These are phyloP conservation scores for Chascanopsetta lugubris DNA, from an alignment of 2,113 vertebrate genomes.

Conservation along the genomic window DNA sequence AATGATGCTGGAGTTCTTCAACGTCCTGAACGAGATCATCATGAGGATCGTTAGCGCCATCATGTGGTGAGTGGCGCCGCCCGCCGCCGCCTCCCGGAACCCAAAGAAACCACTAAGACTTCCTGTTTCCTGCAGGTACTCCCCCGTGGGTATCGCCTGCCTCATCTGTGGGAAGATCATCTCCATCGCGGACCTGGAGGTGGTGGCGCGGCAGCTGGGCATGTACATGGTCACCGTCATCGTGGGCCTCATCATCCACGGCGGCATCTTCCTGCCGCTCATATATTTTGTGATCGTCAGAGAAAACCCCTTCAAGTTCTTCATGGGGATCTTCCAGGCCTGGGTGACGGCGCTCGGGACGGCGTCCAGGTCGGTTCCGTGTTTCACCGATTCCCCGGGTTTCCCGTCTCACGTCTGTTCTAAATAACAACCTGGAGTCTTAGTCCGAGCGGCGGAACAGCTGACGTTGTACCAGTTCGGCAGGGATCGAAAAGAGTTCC, in stretches of 20 bases:
- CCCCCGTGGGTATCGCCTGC: slow-evolving; percentile 95
- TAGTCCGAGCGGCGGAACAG: no score
- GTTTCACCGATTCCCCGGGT: neutral
- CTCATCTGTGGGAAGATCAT: slow-evolving; percentile 99
- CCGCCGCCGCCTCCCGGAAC: neutral
- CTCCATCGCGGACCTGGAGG: slow-evolving; percentile 95
- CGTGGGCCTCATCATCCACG: slow-evolving; percentile 95
- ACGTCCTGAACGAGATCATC: slow-evolving; percentile 96
- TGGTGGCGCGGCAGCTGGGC: slow-evolving; percentile 94
- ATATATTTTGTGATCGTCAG: slow-evolving; percentile 95
- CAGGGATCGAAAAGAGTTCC: no score
- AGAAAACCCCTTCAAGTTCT: slow-evolving; percentile 93
- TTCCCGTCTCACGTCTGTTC: neutral
- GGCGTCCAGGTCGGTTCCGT: slow-evolving; percentile 89
- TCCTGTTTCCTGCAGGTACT: slow-evolving; percentile 86
- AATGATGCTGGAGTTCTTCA: slow-evolving; percentile 99
- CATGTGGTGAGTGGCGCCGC: slow-evolving; percentile 94
- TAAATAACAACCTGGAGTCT: no score
- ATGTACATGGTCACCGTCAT: slow-evolving; percentile 99
- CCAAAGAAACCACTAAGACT: neutral
- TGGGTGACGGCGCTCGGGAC: slow-evolving; percentile 99
- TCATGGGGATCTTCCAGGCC: slow-evolving; percentile 97
- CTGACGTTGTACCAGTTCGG: no score
- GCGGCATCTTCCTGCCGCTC: slow-evolving; percentile 93
- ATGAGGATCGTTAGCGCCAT: slow-evolving; percentile 96